Percentiles rank a stretch among this genome's conserved stretches.
These are phyloP conservation scores for Galleria mellonella DNA, from an alignment of 1,140 invertebrate genomes.

Conservation along the genomic window DNA sequence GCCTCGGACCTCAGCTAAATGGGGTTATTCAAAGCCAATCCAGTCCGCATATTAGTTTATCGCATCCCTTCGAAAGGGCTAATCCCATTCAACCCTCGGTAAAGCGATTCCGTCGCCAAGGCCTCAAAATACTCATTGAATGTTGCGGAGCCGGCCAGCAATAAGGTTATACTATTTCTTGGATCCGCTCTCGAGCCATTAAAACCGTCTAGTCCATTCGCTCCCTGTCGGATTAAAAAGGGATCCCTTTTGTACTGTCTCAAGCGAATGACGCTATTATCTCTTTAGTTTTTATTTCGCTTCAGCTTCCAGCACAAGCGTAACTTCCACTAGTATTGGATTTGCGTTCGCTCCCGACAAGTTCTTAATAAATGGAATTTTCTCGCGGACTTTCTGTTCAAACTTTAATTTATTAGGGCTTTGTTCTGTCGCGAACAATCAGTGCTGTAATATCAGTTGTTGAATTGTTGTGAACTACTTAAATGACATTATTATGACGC, in stretches of 20 bases:
- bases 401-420: slow-evolving; percentile 12
- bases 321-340: slow-evolving; percentile 5
- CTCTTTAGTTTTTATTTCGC: slow-evolving; percentile 2
- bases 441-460: neutral
- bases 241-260: neutral
- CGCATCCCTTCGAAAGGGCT: slow-evolving; percentile 46
- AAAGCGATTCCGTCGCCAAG: slow-evolving; percentile 34
- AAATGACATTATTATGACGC: no score
- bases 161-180: slow-evolving; percentile 26
- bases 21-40: slow-evolving; percentile 44
- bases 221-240: slow-evolving; percentile 15
- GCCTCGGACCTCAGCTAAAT: slow-evolving; percentile 12
- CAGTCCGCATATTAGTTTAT: slow-evolving; percentile 59
- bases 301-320: no score
- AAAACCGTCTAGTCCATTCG: slow-evolving; percentile 15
- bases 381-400: slow-evolving; percentile 9
- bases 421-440: neutral
- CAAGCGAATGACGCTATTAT: slow-evolving; percentile 1
- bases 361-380: slow-evolving; percentile 22
- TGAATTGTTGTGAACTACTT: no score
- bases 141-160: slow-evolving; percentile 19
- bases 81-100: slow-evolving; percentile 52
- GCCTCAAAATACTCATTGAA: slow-evolving; percentile 21
- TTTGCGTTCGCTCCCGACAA: slow-evolving; percentile 12
- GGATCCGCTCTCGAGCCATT: slow-evolving; percentile 3